Base-by-base conservation (phyloP, 1,140 invertebrate genomes). In the Drosophila subpulchrella region DNA sequence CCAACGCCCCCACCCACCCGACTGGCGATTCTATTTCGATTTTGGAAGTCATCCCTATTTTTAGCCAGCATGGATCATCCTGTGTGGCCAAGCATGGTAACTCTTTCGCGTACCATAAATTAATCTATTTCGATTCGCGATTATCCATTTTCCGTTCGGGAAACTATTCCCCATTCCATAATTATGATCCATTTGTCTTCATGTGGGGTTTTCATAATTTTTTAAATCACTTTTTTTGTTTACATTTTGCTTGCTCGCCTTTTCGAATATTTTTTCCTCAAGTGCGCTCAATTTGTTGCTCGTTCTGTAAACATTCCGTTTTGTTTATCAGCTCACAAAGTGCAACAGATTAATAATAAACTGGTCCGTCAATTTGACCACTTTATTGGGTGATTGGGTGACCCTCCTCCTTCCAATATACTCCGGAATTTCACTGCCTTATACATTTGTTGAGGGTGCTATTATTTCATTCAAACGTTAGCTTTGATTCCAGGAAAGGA, bases 31-130 rank as follows among this genome's bases (percentile, higher is more conserved):
- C 61, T 75, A 65, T 84, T 79, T 80, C 46, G 39, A 75, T 63
- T 62, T 63, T 60, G 41, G 66, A 83, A 83, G 83, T 88, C 83
- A 88, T 89, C 78, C 66, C 68, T 89, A 88, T 88, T 83, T 89
- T 70, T 89, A 89, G 76, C 27, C 30, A 12, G n/a, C 30, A 41
- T 61, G 63, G 50, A 77, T 75, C 62, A 41, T 76, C 75, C 80
- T 66, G 76, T 67, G 53, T 70, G 65, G 61, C 61, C 32, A 20
- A 53, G 41, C 57, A 34, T 51, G 50, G 46, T 54, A 76, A 67
- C 42, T 54, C 58, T 63, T 54, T 66, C 38, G 34, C 48, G 53
- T 71, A 39, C 56, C 51, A 72, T 71, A 58, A 58, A 76, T 75
- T 76, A 54, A 75, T 65, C 59, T 56, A 51, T 57, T 53, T 57